phyloP scores from a whole-genome alignment of 2,888 invertebrate species.

The Heliconius hortense region DNA sequence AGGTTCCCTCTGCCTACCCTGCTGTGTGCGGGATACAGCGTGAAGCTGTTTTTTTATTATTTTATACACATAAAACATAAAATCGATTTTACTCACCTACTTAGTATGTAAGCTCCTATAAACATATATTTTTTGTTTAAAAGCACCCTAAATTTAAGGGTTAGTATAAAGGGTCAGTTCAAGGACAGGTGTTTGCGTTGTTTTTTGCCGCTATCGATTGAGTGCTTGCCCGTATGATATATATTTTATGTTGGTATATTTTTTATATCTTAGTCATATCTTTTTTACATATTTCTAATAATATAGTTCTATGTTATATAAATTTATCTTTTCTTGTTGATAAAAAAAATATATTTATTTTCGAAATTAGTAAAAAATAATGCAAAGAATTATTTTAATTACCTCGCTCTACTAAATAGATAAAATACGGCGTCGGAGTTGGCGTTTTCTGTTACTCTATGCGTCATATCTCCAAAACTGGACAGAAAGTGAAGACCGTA shows the following conservation, averaged over 20 bases:
- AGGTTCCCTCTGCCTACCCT: too few relatives aligned
- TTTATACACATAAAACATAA: neutral
- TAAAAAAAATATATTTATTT: too few relatives aligned
- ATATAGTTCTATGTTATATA: too few relatives aligned
- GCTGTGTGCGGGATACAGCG: too few relatives aligned
- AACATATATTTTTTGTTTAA: conserved; percentile 26
- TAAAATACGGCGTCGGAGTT: too few relatives aligned
- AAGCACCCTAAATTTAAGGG: conserved; percentile 33
- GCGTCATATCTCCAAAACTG: neutral
- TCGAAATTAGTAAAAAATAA: too few relatives aligned
- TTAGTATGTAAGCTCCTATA: neutral
- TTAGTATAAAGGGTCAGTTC: conserved; percentile 34
- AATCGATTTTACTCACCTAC: neutral
- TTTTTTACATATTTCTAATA: neutral
- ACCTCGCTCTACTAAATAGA: too few relatives aligned
- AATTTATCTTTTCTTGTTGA: too few relatives aligned
- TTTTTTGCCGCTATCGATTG: conserved; percentile 38
- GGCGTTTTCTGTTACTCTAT: neutral
- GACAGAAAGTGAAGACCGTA: neutral
- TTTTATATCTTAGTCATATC: neutral
- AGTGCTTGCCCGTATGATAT: conserved; percentile 25
- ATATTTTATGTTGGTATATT: neutral
- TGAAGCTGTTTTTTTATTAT: too few relatives aligned
- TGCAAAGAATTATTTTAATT: too few relatives aligned
- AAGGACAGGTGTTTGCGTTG: conserved; percentile 37